Conservation (phyloP, 2,113 vertebrate species). For the Thunnus maccoyii region DNA sequence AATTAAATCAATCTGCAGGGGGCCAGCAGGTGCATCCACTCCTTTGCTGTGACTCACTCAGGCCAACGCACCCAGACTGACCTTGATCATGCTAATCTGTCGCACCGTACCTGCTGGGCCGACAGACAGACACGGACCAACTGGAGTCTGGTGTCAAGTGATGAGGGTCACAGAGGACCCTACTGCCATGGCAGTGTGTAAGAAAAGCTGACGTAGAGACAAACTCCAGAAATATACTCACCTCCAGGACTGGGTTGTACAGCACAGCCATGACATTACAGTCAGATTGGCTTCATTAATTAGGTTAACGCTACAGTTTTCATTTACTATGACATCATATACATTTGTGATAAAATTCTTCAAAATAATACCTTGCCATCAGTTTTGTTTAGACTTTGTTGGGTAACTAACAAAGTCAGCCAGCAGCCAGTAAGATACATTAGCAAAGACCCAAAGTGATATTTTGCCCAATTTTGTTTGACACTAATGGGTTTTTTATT, state of each 20-base stretch:
- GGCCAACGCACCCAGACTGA: slow-evolving; percentile 66
- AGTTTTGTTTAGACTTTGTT: no score
- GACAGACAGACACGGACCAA: slow-evolving; percentile 50
- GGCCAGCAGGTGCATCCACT: slow-evolving; percentile 69
- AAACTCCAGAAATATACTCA: slow-evolving; percentile 40
- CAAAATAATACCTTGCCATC: no score
- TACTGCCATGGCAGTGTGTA: slow-evolving; percentile 14
- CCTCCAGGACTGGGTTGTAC: slow-evolving; percentile 29
- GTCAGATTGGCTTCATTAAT: background rate
- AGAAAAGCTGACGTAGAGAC: slow-evolving; percentile 63
- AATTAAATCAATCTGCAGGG: slow-evolving; percentile 79
- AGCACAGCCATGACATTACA: slow-evolving; percentile 10
- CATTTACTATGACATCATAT: no score
- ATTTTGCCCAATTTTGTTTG: no score
- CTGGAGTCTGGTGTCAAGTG: slow-evolving; percentile 62
- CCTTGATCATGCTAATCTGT: slow-evolving; percentile 81
- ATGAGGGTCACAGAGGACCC: slow-evolving; percentile 62
- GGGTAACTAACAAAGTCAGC: no score
- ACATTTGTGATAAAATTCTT: background rate
- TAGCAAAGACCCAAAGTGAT: no score
- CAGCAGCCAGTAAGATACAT: no score
- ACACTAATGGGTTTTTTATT: no score
- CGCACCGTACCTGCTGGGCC: slow-evolving; percentile 68
- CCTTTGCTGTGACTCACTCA: slow-evolving; percentile 64
- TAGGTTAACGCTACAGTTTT: no score